These are phyloP conservation scores for Heliocidaris erythrogramma DNA, from an alignment of 35 echinoderm and acorn worm genomes.

Conservation along the genomic window DNA sequence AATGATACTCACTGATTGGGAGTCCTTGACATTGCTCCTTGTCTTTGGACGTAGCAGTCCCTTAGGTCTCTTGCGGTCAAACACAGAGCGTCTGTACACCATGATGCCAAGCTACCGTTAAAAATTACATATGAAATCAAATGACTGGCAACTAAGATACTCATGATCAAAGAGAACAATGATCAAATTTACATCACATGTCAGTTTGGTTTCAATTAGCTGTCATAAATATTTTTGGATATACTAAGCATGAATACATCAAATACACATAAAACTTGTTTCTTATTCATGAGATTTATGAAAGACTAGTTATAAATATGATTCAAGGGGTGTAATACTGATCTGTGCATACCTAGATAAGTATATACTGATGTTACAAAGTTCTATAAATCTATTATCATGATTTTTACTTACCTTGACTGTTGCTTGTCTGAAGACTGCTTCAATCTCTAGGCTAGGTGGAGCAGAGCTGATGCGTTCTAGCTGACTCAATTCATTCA, in stretches of 20 bases:
- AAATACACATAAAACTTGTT: not conserved
- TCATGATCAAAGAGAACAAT: no score
- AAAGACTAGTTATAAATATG: no score
- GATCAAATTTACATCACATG: no score
- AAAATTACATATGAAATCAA: not conserved
- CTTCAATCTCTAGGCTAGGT: slow-evolving; percentile 72
- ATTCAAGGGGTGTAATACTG: not conserved
- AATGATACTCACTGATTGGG: slow-evolving; percentile 92
- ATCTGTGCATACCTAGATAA: not conserved
- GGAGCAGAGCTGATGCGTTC: slow-evolving; percentile 90
- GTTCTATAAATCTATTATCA: not conserved
- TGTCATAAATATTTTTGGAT: not conserved
- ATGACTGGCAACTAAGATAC: no score
- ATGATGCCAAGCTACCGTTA: slow-evolving; percentile 82
- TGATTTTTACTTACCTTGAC: slow-evolving; percentile 80
- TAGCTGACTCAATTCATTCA: slow-evolving; percentile 97
- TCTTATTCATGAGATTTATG: not conserved
- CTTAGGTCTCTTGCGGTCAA: slow-evolving; percentile 95
- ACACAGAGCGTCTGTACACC: slow-evolving; percentile 92
- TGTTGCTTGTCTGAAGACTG: slow-evolving; percentile 85
- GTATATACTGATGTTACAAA: not conserved
- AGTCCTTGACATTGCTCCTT: slow-evolving; percentile 91
- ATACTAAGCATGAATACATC: not conserved
- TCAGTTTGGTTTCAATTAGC: not conserved
- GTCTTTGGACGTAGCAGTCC: slow-evolving; percentile 92